Conservation (phyloP, 2,113 vertebrate species). For the Aix galericulata region DNA sequence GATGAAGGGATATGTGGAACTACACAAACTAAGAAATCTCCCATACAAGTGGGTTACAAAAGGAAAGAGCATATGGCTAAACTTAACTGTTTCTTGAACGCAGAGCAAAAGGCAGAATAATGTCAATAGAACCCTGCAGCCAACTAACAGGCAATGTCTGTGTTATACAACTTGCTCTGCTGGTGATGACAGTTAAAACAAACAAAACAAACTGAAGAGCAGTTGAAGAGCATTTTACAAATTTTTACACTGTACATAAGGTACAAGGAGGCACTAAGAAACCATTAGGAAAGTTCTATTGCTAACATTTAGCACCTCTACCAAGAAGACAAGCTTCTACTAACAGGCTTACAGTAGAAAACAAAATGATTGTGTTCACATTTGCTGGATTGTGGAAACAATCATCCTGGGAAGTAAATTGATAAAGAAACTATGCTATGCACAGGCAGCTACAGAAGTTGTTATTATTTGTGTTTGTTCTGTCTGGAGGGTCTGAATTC, state of each 20-base stretch:
- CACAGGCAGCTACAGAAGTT: slow-evolving; percentile 53
- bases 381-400: slow-evolving; percentile 50
- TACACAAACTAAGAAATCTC: neutral
- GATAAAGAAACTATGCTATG: slow-evolving; percentile 43
- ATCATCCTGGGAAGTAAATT: slow-evolving; percentile 27
- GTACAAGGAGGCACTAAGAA: slow-evolving; percentile 65
- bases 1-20: neutral
- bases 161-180: neutral
- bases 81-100: neutral
- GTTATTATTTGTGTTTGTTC: neutral
- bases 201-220: slow-evolving; percentile 47
- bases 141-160: neutral
- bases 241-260: slow-evolving; percentile 28
- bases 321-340: slow-evolving; percentile 60
- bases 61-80: neutral
- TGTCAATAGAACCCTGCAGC: neutral
- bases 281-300: slow-evolving; percentile 56
- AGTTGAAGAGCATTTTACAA: slow-evolving; percentile 65
- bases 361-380: slow-evolving; percentile 51
- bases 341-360: slow-evolving; percentile 45
- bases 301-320: slow-evolving; percentile 71
- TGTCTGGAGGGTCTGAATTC: neutral
- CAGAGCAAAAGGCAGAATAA: slow-evolving; percentile 9
- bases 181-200: neutral
- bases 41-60: neutral